These are phyloP conservation scores for Syrrhaptes paradoxus DNA, from an alignment of 2,113 vertebrate species.

Conservation along the genomic window DNA sequence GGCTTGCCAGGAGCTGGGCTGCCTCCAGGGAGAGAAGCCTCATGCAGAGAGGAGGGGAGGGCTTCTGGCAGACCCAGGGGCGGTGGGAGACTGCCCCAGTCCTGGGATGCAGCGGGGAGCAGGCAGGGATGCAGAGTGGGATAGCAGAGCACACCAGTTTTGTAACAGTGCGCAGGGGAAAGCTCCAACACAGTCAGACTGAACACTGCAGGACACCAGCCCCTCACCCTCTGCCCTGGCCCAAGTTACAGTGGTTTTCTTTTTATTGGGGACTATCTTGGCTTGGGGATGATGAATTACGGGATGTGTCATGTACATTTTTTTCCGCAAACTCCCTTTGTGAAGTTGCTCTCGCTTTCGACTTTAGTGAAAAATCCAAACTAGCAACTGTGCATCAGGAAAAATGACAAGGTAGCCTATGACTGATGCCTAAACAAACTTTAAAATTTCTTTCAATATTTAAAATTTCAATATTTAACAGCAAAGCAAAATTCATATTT, in stretches of 20 bases:
- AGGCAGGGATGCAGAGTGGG: fast-evolving
- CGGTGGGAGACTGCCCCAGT: not conserved
- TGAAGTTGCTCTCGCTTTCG: not conserved
- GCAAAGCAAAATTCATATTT: not conserved
- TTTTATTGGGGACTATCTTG: not conserved
- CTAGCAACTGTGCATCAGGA: not conserved
- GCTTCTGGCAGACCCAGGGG: not conserved
- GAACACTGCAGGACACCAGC: fast-evolving
- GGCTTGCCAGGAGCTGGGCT: not conserved
- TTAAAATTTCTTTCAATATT: not conserved
- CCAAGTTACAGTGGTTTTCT: not conserved
- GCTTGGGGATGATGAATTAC: not conserved
- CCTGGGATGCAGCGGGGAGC: not conserved
- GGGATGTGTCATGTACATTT: not conserved
- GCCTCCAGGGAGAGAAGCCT: not conserved
- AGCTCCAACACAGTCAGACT: not conserved
- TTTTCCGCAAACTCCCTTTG: not conserved
- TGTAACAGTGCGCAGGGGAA: fast-evolving
- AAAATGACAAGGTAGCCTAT: not conserved
- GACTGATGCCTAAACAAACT: not conserved
- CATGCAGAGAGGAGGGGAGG: fast-evolving
- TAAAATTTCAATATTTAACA: not conserved
- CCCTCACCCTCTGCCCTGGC: not conserved
- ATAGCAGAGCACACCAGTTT: not conserved
- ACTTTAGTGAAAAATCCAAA: not conserved